Evolutionary conservation across 2,113 vertebrate genomes (phyloP), one percentile per base, ranked within the genome.

Genomic region (Rutilus rutilus): DNA sequence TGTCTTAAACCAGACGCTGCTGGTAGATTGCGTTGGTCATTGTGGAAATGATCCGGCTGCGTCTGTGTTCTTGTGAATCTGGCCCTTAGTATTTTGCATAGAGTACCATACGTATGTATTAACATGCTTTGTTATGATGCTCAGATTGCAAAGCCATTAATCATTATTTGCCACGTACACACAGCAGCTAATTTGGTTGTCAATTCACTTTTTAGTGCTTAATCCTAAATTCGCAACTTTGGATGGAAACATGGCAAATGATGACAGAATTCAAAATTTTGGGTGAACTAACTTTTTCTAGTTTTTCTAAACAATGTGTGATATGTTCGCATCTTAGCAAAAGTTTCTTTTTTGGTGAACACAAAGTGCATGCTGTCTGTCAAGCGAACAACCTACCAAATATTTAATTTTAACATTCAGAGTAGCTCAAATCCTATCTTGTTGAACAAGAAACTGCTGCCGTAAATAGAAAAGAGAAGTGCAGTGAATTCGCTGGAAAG

Each of bases 331-430:
- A 52, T 83, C 89, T 87, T 88, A 87, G 82, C 81, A 36, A 80
- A 85, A 50, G 74, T 52, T 77, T 78, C 54, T 87, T 83, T 45
- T 89, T 85, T 83, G 64, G 79, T 78, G 60, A 87, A 65, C 59
- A 77, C 23, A 78, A 60, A 84, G 84, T 75, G 52, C 52, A 47
- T 25, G 11, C 42, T 42, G 42, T 9, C 54, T 85, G 88, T 85
- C 69, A 79, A 89, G 85, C 88, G 85, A 91, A 90, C 86, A 88
- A 86, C 87, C 54, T 25, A 15, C 85, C 77, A 83, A 82, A 86
- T 83, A 85, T 88, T 88, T 36, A 76, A 69, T 62, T 83, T 23
- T 83, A 87, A 85, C 62, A 45, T 25, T 64, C 81, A 59, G 80
- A 88, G 82, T 87, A 86, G 30, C 83, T 86, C 65, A 82, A 86